These are phyloP conservation scores for Caranx melampygus DNA, from an alignment of 2,113 vertebrate species.

Conservation along the genomic window DNA sequence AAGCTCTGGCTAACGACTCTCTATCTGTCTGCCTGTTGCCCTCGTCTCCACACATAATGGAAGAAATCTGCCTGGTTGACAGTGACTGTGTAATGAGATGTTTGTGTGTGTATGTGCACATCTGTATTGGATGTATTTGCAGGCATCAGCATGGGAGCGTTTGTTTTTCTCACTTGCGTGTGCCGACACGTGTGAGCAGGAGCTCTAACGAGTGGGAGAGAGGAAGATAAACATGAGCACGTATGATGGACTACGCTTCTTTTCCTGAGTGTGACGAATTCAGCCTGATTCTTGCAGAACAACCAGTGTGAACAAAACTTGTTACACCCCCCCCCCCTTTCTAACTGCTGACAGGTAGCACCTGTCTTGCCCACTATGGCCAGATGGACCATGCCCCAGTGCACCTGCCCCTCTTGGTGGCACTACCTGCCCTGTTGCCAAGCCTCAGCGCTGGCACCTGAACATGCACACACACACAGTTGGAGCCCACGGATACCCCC, in stretches of 20 bases:
- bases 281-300: constrained; percentile 14
- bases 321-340: background rate
- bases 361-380: constrained; percentile 63
- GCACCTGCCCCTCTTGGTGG: constrained; percentile 64
- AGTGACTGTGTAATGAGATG: constrained; percentile 33
- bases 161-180: constrained; percentile 10
- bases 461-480: constrained; percentile 37
- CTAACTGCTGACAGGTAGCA: constrained; percentile 71
- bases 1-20: constrained; percentile 40
- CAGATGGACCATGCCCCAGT: constrained; percentile 70
- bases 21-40: constrained; percentile 11
- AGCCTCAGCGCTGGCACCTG: constrained; percentile 58
- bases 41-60: constrained; percentile 16
- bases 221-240: constrained; percentile 10
- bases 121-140: constrained; percentile 19
- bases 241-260: constrained; percentile 22
- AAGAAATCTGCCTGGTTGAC: constrained; percentile 33
- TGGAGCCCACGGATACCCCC: constrained; percentile 21
- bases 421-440: constrained; percentile 42
- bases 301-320: background rate
- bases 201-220: background rate
- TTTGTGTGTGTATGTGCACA: constrained; percentile 34
- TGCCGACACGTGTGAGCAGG: background rate
- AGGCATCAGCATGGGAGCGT: background rate
- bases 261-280: constrained; percentile 22